A percentile compares a stretch with the other conserved stretches of the same genome.
Evolutionary conservation across 2,888 invertebrate genomes (phyloP).

Genomic region (Nomada fabriciana): DNA sequence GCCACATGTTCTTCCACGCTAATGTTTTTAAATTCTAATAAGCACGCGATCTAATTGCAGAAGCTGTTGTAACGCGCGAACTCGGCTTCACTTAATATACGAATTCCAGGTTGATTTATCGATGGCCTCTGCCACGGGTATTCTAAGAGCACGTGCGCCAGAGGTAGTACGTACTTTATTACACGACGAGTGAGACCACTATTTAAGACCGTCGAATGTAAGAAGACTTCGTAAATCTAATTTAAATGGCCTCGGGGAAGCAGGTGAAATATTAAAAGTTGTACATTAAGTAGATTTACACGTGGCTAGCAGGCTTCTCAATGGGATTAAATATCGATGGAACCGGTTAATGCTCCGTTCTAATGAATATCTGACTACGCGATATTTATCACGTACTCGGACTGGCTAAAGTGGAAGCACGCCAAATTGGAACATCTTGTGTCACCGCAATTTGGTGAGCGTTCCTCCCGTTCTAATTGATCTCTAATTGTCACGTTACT

Average conservation of each 20-base stretch:
- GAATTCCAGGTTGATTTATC: conserved; percentile 74
- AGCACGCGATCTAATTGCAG: conserved; percentile 75
- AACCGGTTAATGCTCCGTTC: conserved; percentile 14
- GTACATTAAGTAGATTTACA: conserved; percentile 28
- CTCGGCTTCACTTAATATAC: conserved; percentile 72
- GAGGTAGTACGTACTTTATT: conserved; percentile 66
- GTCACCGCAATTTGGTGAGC: conserved; percentile 10
- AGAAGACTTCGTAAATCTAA: conserved; percentile 59
- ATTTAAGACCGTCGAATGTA: conserved; percentile 61
- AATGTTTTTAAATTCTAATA: conserved; percentile 73
- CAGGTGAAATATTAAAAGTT: conserved; percentile 55
- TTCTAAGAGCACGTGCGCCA: conserved; percentile 61
- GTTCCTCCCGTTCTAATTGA: conserved; percentile 1
- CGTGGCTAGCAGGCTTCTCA: background rate
- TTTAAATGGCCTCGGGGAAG: conserved; percentile 28
- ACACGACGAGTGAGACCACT: conserved; percentile 57
- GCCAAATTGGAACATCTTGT: conserved; percentile 37
- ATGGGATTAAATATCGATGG: conserved; percentile 40
- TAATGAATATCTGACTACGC: conserved; percentile 34
- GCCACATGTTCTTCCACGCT: conserved; percentile 39
- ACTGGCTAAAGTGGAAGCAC: conserved; percentile 24
- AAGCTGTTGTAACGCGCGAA: conserved; percentile 63
- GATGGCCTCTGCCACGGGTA: conserved; percentile 68
- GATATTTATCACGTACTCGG: conserved; percentile 28
- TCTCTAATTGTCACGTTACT: background rate